Base-by-base conservation (phyloP, 2,113 vertebrate genomes). In the Crocuta crocuta region DNA sequence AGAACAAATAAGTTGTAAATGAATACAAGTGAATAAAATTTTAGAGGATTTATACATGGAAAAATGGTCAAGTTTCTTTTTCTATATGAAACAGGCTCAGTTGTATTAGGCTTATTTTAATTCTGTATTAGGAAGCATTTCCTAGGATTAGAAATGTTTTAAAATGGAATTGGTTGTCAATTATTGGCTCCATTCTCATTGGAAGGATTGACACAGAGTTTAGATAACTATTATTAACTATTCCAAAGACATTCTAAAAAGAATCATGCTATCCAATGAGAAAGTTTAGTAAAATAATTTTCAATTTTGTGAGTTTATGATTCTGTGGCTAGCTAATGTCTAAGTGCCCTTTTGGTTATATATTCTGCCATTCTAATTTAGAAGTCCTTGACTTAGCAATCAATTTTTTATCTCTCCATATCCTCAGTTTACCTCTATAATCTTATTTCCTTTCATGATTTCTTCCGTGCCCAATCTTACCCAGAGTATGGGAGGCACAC, bases 91-190 rank as follows among this genome's bases (percentile, higher is more conserved):
- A 76, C 10, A 55, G 15, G 11, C 6, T 70, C 76, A 80, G 39
- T 85, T 85, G 5, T 80, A 48, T 93, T 76, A 82, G 35, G 9
- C 23, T 92, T 55, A 82, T 96, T 68, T 91, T 33, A 93, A 84
- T 79, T 88, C 6, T 71, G 50, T 91, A 10, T 68, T 50, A 91
- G 58, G n/a, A 76, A 95, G 35, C 10, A 80, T 84, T 91, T 93
- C 88, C 71, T 80, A 85, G 39, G 26, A 80, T 91, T 94, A 89
- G 19, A 85, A 73, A 65, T 88, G n/a, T 70, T 93, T 95, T 73
- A 82, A 93, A 86, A 71, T 87, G 74, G 39, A 90, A 81, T 53
- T 85, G 28, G 50, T 91, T 92, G n/a, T 35, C 31, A 87, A 10
- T 53, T 83, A 55, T 55, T 90, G 43, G n/a, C 24, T 78, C 28